These are phyloP conservation scores for Crocallis elinguaria DNA, from an alignment of 2,888 invertebrate genomes.

Conservation along the genomic window DNA sequence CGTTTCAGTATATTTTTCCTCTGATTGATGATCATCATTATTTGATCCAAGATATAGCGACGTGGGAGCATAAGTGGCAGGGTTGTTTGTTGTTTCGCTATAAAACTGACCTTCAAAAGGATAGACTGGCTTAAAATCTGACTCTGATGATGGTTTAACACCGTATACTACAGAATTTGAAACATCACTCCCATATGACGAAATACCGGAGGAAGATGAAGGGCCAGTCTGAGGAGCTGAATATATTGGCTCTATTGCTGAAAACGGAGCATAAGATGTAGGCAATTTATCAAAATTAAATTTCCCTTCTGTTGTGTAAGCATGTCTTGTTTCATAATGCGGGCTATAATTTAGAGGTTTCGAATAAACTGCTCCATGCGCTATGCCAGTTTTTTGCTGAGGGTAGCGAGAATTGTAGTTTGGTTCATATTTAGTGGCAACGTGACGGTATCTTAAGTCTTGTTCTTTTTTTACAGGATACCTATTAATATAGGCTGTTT, in stretches of 20 bases:
- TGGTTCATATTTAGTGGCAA: constrained; percentile 68
- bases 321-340: constrained; percentile 74
- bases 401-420: constrained; percentile 73
- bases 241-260: constrained; percentile 75
- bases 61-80: constrained; percentile 73
- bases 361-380: constrained; percentile 76
- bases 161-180: constrained; percentile 75
- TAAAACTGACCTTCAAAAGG: constrained; percentile 75
- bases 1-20: constrained; percentile 61
- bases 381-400: constrained; percentile 79
- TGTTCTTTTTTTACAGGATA: constrained; percentile 75
- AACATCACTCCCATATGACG: constrained; percentile 67
- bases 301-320: constrained; percentile 71
- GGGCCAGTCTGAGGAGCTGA: constrained; percentile 72
- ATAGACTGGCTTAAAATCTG: constrained; percentile 79
- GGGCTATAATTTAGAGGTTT: constrained; percentile 70
- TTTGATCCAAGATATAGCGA: constrained; percentile 79
- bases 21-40: constrained; percentile 64
- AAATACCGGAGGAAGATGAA: constrained; percentile 53
- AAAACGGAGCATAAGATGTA: constrained; percentile 63
- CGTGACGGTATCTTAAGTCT: constrained; percentile 77
- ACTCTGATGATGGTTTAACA: constrained; percentile 70
- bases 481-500: constrained; percentile 69
- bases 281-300: constrained; percentile 65
- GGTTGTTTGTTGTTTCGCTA: constrained; percentile 70